Evolutionary conservation across 1,140 invertebrate genomes (phyloP), one percentile per base, ranked within the genome.

Genomic region (Hycleus phaleratus): DNA sequence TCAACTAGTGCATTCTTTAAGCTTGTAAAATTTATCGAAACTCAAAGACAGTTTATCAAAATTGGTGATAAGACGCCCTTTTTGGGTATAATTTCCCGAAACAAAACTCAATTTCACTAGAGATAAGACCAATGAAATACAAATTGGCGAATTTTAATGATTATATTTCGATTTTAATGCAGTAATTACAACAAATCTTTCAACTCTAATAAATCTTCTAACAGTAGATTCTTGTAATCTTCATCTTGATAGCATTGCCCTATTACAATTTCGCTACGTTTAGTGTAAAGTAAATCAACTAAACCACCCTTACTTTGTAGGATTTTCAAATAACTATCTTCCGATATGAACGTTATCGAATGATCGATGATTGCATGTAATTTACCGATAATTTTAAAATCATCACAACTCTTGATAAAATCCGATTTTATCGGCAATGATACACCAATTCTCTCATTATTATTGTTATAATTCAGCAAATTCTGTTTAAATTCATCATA

Each of bases 401-500:
- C 57, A 25, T 64, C 38, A 46, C 49, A 60, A 10, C 47, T 38
- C 10, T 48, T 7, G 2, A 61, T 26, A 32, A 64, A 61, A 10
- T 61, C 38, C 25, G 39, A 24, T 25, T 39, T 53, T 9, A 52
- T 25, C 12, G 56, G 42, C 12, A 59, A 42, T 54, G 3, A n/a
- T 3, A 44, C 25, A 6, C 39, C 2, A 12, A 49, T 10, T 8
- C 9, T 46, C 5, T 50, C 38, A 9, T 24, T n/a, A 4, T n/a
- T 42, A 3, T 10, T 4, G 3, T 42, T 4, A 42, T 11, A 42
- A 42, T 42, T n/a, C 4, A 25, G 8, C 10, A 59, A 43, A n/a
- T n/a, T 38, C 3, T 56, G 25, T 3, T n/a, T 3, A 26, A 63
- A 56, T 5, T 56, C 42, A 4, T 56, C 32, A 55, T 81, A 76